Conservation (phyloP, 2,888 invertebrate genomes). For the Drosophila formosana region DNA sequence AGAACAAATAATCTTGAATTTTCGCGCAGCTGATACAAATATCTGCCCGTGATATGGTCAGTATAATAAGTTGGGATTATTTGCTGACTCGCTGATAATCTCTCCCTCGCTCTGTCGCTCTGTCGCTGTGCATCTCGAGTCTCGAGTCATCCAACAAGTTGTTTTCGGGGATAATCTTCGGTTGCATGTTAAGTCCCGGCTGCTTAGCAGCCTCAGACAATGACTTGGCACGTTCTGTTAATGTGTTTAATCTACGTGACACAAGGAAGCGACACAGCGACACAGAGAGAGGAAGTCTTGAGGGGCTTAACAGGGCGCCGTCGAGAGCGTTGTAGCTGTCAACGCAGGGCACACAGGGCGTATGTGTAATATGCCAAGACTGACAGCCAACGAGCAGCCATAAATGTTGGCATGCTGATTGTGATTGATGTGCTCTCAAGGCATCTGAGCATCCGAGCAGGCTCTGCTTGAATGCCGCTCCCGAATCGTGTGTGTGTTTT, state of each 20-base stretch:
- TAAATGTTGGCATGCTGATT: slow-evolving; percentile 49
- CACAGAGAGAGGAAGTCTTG: background rate
- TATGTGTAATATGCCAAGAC: slow-evolving; percentile 56
- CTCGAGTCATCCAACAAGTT: slow-evolving; percentile 40
- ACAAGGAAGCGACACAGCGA: slow-evolving; percentile 26
- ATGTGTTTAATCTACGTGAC: slow-evolving; percentile 60
- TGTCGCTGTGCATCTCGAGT: slow-evolving; percentile 1
- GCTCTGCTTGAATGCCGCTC: slow-evolving; percentile 13
- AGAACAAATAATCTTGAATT: too few species aligned
- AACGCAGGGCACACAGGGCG: slow-evolving; percentile 28
- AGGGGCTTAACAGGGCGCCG: too few species aligned
- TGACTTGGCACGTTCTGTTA: slow-evolving; percentile 52
- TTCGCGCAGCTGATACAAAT: too few species aligned
- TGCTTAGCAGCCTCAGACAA: slow-evolving; percentile 24
- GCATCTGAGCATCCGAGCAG: slow-evolving; percentile 6
- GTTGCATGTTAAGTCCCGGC: slow-evolving; percentile 9
- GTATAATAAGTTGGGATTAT: background rate
- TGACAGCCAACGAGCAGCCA: slow-evolving; percentile 56
- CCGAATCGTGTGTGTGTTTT: background rate
- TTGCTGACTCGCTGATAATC: slow-evolving; percentile 8
- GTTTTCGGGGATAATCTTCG: slow-evolving; percentile 17
- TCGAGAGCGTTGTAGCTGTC: background rate
- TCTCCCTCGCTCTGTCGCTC: too few species aligned
- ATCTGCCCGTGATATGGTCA: too few species aligned
- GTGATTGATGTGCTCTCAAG: slow-evolving; percentile 50